Evolutionary conservation across 2,888 invertebrate species (phyloP).

Genomic region (Drosophila histrio): DNA sequence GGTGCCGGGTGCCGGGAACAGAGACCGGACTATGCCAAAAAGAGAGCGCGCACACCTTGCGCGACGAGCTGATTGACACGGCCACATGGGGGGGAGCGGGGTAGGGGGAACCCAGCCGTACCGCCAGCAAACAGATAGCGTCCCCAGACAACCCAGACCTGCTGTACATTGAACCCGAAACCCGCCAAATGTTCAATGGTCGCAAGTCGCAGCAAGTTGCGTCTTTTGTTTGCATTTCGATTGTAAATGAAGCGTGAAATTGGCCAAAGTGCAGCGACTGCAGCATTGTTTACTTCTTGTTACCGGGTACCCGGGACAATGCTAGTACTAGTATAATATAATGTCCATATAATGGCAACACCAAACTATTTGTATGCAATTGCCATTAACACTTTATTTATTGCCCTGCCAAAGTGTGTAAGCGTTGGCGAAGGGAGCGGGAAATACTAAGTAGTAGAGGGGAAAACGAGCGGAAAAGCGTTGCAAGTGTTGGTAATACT

Average conservation of each 20-base stretch:
- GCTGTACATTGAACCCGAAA: slow-evolving; percentile 58
- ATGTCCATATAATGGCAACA: slow-evolving; percentile 72
- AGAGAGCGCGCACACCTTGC: slow-evolving; percentile 73
- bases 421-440: neutral
- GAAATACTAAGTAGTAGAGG: neutral
- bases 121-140: slow-evolving; percentile 25
- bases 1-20: too few relatives aligned
- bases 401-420: slow-evolving; percentile 43
- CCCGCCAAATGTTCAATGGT: slow-evolving; percentile 49
- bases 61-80: slow-evolving; percentile 80
- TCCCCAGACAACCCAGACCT: slow-evolving; percentile 22
- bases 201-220: slow-evolving; percentile 29
- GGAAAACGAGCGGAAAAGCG: neutral
- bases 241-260: slow-evolving; percentile 83
- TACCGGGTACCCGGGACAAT: slow-evolving; percentile 58
- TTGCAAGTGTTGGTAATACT: too few relatives aligned
- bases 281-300: slow-evolving; percentile 79
- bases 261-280: slow-evolving; percentile 76
- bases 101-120: slow-evolving; percentile 46
- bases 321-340: slow-evolving; percentile 30
- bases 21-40: slow-evolving; percentile 25
- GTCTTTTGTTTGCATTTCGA: slow-evolving; percentile 73
- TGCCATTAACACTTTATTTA: slow-evolving; percentile 82
- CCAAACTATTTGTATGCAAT: slow-evolving; percentile 79
- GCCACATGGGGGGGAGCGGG: slow-evolving; percentile 75